A percentile compares a stretch with the other conserved stretches of the same genome.
These are phyloP conservation scores for Gymnobelideus leadbeateri DNA, from an alignment of 2,113 vertebrate species.

Conservation along the genomic window DNA sequence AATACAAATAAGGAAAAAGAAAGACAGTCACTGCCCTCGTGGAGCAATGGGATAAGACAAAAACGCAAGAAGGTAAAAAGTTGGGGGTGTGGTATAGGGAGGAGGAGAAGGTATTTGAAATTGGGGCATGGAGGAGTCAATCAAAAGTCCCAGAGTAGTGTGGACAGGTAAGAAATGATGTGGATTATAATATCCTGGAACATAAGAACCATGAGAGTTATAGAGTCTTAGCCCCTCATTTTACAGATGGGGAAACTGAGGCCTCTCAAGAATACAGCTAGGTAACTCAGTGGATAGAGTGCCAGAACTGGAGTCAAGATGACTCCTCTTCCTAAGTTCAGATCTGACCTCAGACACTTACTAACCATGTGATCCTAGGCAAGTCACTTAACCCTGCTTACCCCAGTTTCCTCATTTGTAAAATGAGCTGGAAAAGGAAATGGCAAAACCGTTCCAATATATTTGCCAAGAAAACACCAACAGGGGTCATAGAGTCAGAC, in stretches of 20 bases:
- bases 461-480: not conserved
- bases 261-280: not conserved
- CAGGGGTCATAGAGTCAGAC: not conserved
- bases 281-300: not conserved
- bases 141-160: not conserved
- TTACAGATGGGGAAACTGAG: not conserved
- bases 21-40: not conserved
- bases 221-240: not conserved
- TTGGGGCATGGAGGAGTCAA: not conserved
- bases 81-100: not conserved
- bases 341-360: not conserved
- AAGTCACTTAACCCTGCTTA: not conserved
- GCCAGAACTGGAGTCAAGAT: no score
- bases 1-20: not conserved
- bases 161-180: not conserved
- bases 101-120: not conserved
- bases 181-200: not conserved
- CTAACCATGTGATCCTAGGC: not conserved
- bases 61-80: not conserved
- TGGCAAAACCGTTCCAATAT: not conserved
- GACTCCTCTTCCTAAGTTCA: not conserved
- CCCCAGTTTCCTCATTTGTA: not conserved
- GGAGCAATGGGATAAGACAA: not conserved
- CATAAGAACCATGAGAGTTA: not conserved
- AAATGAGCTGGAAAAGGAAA: not conserved